Percentiles rank a stretch among this genome's conserved stretches.
phyloP scores from a whole-genome alignment of 2,113 vertebrate genomes.

The Pao palembangensis region DNA sequence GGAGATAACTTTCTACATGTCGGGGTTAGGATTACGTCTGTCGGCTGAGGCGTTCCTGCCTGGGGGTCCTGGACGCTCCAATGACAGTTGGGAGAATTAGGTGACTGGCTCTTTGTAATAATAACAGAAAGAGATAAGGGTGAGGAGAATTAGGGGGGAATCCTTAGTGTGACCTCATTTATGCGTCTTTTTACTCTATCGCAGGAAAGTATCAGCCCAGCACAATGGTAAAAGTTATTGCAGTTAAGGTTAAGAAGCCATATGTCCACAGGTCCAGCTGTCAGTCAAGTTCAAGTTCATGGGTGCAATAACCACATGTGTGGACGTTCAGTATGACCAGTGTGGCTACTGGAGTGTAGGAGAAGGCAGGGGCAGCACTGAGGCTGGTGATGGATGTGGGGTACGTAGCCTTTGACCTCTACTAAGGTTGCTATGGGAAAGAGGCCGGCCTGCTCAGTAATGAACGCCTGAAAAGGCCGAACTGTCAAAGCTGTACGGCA shows the following conservation, averaged over 20 bases:
- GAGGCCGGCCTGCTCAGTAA: constrained; percentile 68
- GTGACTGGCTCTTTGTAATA: constrained; percentile 60
- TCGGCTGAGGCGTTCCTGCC: constrained; percentile 46
- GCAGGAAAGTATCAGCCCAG: background rate
- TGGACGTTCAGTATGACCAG: constrained; percentile 27
- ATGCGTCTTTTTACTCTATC: background rate
- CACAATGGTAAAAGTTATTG: background rate
- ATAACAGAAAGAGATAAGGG: constrained; percentile 52
- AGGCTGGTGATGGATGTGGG: constrained; percentile 19
- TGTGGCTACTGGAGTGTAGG: constrained; percentile 47
- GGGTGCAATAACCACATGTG: constrained; percentile 38
- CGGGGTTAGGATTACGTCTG: constrained; percentile 67
- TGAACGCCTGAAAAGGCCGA: constrained; percentile 75
- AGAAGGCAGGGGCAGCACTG: constrained; percentile 17
- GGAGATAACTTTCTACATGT: constrained; percentile 59
- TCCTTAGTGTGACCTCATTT: constrained; percentile 54
- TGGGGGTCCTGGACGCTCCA: constrained; percentile 47
- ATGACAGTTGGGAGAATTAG: constrained; percentile 63
- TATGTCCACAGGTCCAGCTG: too few relatives aligned
- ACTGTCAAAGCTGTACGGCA: constrained; percentile 74
- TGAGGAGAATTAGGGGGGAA: constrained; percentile 38
- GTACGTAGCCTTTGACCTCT: constrained; percentile 74
- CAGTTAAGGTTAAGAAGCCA: background rate
- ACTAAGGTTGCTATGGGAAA: constrained; percentile 75
- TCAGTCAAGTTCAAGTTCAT: constrained; percentile 68